Percentiles rank a stretch among this genome's conserved stretches.
Conservation (phyloP, 35 echinoderm and acorn worm genomes). For the Holothuria glaberrima region DNA sequence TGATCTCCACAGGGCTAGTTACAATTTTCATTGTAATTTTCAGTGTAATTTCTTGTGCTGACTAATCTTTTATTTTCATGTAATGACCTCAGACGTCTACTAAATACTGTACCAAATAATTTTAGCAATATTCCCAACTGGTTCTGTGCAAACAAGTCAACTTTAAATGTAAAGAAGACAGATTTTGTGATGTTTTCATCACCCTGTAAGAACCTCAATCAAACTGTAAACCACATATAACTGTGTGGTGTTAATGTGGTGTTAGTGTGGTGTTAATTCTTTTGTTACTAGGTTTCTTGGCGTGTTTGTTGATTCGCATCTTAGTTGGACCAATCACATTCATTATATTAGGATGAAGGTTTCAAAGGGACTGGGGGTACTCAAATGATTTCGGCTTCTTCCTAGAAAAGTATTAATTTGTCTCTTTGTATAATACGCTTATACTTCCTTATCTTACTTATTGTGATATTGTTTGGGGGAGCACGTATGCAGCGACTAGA, state of each 20-base stretch:
- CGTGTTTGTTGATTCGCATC: slow-evolving; percentile 1
- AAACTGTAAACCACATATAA: neutral
- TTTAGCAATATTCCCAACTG: neutral
- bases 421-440: neutral
- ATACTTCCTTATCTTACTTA: neutral
- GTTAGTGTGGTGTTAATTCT: too few relatives aligned
- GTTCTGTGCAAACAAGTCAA: neutral
- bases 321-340: neutral
- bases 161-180: slow-evolving; percentile 7
- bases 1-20: slow-evolving; percentile 12
- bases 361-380: too few relatives aligned
- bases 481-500: neutral
- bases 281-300: neutral
- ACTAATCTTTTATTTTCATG: neutral
- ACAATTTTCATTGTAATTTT: slow-evolving; percentile 8
- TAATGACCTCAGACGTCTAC: neutral
- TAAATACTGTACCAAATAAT: neutral
- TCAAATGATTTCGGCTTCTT: too few relatives aligned
- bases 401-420: neutral
- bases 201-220: neutral
- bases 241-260: neutral
- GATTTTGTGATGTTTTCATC: neutral
- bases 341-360: too few relatives aligned
- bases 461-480: neutral
- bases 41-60: neutral